Base-by-base conservation (phyloP, 2,888 invertebrate species). In the Silvanus unidentatus region DNA sequence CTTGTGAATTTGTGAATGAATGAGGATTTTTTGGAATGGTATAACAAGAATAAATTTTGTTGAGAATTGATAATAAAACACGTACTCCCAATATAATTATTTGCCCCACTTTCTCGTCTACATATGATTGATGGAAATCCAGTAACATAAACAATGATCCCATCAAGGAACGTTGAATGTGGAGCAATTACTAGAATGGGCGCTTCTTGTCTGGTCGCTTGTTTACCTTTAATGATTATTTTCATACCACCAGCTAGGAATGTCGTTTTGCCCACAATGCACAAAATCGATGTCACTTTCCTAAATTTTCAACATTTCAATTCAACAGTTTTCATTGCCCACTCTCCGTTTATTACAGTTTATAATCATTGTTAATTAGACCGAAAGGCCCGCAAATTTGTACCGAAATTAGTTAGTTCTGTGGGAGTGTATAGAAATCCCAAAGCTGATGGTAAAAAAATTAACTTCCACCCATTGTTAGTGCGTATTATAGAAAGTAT, bases 151-250 rank as follows among this genome's bases (percentile, higher is more conserved):
- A 89, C 84, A 58, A 88, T 84, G 62, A 91, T 84, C 60, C 88
- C 87, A 73, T 94, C 94, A 63, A 92, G 79, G 76, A 88, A 91
- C 4, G 90, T 86, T 45, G 91, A 90, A 72, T 94, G 94, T 2
- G 94, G 93, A 1, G 91, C 91, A 40, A 87, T 80, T 43, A 88
- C 88, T 49, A 93, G 76, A 55, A 94, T 86, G 11, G 92, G 90
- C 4, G 93, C 93, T 68, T 91, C 90, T 45, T 76, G 70, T 39
- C 87, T 75, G 48, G 79, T 76, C 48, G 86, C 90, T 65, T 86
- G 85, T 53, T 77, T 78, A 13, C 93, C 93, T 53, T 85, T 82
- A 44, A 88, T 79, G 38, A 78, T 78, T 64, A 91, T 82, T 56
- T 79, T 80, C 85, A 87, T 86, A 32, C 87, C 87, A 34, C 86